Evolutionary conservation across 2,797 vertebrate species (phyloP), one percentile per base, ranked within the genome.

Genomic region (Crypturellus tataupa): DNA sequence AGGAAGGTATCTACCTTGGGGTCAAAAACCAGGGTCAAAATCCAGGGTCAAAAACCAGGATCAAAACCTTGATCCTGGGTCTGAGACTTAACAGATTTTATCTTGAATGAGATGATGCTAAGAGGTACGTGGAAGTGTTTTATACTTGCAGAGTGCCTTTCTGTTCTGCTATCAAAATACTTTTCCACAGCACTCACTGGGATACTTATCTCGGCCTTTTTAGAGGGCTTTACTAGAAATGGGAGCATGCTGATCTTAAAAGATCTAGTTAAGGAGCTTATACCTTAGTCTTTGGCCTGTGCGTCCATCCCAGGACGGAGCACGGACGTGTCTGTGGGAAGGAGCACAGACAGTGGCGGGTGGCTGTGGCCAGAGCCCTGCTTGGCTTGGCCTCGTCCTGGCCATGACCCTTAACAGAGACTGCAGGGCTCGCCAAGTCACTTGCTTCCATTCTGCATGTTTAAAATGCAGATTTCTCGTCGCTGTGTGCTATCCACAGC

Each of bases 241-340:
- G 21, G 71, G 70, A 78, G 65, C 44, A 29, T 3, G 0, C 1
- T 9, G 78, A 47, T 62, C 14, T 87, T 44, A 12, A 51, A 35
- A 68, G 19, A 25, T 73, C 8, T 53, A 4, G 65, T 29, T 87
- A 71, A 94, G 89, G 90, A 85, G 89, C 33, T 96, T 56, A 56
- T 0, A 14, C 58, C 47, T 75, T 14, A 47, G 13, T 10, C 27
- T 67, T 78, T 44, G 73, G 4, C 44, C 29, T 13, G 25, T 24
- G 1, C 0, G 0, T 37, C 65, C 3, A 12, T 71, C n/a, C 5
- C 1, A 0, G 9, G 59, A 4, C 2, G 29, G 47, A 15, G 80
- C 29, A 0, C 1, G 10, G 78, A 46, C 24, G 56, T 6, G 7
- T 80, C 44, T 44, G 37, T 13, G 6, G 68, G 31, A 39, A 7